Conservation (phyloP, 1,140 invertebrate species). For the Forficula auricularia region DNA sequence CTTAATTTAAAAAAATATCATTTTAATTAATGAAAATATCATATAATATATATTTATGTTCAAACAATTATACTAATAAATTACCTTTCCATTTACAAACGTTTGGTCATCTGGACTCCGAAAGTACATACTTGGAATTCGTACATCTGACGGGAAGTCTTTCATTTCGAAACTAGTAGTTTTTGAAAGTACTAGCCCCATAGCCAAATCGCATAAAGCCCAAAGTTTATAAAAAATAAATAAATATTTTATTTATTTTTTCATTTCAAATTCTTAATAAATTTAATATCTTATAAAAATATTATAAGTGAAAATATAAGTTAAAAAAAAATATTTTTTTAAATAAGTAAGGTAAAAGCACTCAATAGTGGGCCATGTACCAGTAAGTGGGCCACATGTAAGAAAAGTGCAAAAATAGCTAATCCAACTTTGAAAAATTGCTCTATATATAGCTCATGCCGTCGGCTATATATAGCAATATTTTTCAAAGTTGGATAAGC, state of each 20-base stretch:
- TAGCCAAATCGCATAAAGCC: conserved; percentile 85
- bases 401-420: too few relatives aligned
- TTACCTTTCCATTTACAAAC: conserved; percentile 40
- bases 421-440: too few relatives aligned
- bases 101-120: conserved; percentile 45
- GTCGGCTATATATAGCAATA: too few relatives aligned
- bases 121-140: conserved; percentile 75
- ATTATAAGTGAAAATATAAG: background rate
- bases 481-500: too few relatives aligned
- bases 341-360: background rate
- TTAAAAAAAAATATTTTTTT: background rate
- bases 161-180: conserved; percentile 76
- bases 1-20: background rate
- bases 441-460: too few relatives aligned
- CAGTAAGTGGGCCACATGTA: too few relatives aligned
- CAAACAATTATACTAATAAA: too few relatives aligned
- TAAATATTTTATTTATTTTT: too few relatives aligned
- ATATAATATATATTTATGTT: too few relatives aligned
- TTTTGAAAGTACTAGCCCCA: conserved; percentile 71
- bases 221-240: conserved; percentile 68
- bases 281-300: conserved; percentile 1
- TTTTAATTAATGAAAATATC: background rate
- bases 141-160: conserved; percentile 66
- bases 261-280: background rate
- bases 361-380: too few relatives aligned